Base-by-base conservation (phyloP, 23 tunicate species). In the Botrylloides violaceus region DNA sequence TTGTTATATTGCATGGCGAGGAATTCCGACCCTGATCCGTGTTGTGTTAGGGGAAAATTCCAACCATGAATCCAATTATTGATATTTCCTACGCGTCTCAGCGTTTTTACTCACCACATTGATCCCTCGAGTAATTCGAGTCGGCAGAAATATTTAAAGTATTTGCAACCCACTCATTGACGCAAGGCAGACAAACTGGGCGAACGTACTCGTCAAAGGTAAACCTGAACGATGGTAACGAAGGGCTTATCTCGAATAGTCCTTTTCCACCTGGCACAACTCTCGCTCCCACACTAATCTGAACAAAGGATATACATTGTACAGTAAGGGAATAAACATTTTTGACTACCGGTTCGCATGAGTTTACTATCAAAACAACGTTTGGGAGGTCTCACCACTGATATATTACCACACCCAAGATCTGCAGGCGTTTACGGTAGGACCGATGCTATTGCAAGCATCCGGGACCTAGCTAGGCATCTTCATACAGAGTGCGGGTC, bases 111-210 rank as follows among this genome's bases (percentile, higher is more conserved):
- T 43, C 53, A 43, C 53, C 53, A 43, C 53, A 43, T 43, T 15
- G 9, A 43, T 43, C 15, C 53, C 15, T 15, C 9, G 9, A 15
- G 53, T 43, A 43, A 7, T 43, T 15, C 53, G 53, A 43, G 9
- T 43, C 29, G 19, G 18, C 23, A 25, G 64, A 7, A 12, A 20
- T 20, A 23, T 59, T 25, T 59, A n/a, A 25, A 59, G 64, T 12
- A 9, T n/a, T 22, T 9, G 18, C 18, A 22, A n/a, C 27, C 29
- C 27, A 59, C 23, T 68, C 73, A 68, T 68, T 68, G 56, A 68
- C 37, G 58, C 74, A 68, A 24, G 74, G 74, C 22, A 68, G 47
- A 37, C 74, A 68, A 32, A 68, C 74, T 19, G 74, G 74, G 19
- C 74, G 56, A 22, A 68, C 74, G 1, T 22, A 36, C 32, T 68